Evolutionary conservation across 2,797 vertebrate genomes (phyloP), one percentile per base, ranked within the genome.

Genomic region (Natrix natrix): DNA sequence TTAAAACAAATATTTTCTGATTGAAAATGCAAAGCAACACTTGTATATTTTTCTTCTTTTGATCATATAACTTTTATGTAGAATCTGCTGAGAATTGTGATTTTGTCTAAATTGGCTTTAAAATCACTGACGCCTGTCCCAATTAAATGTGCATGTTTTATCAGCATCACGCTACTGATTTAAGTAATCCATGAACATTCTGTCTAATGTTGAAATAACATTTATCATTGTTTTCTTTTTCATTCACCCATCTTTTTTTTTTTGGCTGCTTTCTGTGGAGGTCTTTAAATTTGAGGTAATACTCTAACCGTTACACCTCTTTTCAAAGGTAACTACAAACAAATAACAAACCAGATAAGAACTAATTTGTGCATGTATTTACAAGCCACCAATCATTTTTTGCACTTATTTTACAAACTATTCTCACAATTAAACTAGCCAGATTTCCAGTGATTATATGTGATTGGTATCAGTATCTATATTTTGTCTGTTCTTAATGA

Each of bases 261-360:
- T 96, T 96, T 97, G 97, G 97, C 95, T 97, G 97, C 96, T 98
- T 97, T 97, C 96, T 98, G 96, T 95, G 97, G 98, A 99, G 98
- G 98, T 98, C 94, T 96, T 96, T 98, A 98, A 98, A 98, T 97
- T 98, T 93, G 98, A 99, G 98, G 98, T 98, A 98, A 98, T 97
- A 59, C 93, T 96, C 28, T 93, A 24, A 56, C 28, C 48, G 66
- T 90, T 89, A 90, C 94, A 95, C 89, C 95, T 5, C 94, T 93
- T 8, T 86, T 92, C 94, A 91, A 94, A 93, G 88, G 13, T 91
- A 94, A 92, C 93, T 92, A 96, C 37, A 95, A 91, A 90, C 93
- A 43, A 6, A 60, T 92, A 14, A 94, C 94, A 59, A 93, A 88
- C 4, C 14, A 94, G 55, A 94, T 90, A 55, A 12, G 32, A 93